phyloP scores from a whole-genome alignment of 2,113 vertebrate genomes.

The Solea solea region DNA sequence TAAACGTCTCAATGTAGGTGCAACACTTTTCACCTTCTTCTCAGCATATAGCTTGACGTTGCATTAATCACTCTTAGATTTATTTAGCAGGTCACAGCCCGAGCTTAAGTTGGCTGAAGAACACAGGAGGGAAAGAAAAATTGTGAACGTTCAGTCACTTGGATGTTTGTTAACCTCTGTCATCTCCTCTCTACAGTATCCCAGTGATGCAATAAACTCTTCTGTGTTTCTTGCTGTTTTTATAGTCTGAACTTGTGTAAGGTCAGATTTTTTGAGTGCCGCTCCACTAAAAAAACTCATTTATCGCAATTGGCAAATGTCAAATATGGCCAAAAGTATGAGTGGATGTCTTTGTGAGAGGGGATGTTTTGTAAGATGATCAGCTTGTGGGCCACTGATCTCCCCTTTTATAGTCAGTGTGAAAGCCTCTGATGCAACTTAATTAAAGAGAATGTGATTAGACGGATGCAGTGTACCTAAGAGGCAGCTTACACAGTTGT shows the following conservation, averaged over 20 bases:
- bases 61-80: slow-evolving; percentile 54
- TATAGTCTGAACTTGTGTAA: slow-evolving; percentile 5
- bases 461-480: background rate
- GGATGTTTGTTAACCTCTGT: slow-evolving; percentile 44
- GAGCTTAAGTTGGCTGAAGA: slow-evolving; percentile 36
- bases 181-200: slow-evolving; percentile 22
- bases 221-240: slow-evolving; percentile 14
- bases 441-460: background rate
- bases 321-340: background rate
- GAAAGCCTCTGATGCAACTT: background rate
- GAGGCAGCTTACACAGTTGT: background rate
- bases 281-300: slow-evolving; percentile 3
- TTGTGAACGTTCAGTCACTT: slow-evolving; percentile 42
- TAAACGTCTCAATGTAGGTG: slow-evolving; percentile 8
- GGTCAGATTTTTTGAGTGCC: slow-evolving; percentile 17
- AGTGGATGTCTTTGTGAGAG: background rate
- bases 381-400: background rate
- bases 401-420: background rate
- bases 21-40: slow-evolving; percentile 30
- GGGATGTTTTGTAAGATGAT: background rate
- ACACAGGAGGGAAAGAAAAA: slow-evolving; percentile 38
- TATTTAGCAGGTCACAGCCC: slow-evolving; percentile 54
- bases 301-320: background rate
- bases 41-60: slow-evolving; percentile 35
- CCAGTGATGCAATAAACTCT: slow-evolving; percentile 42